Evolutionary conservation across 2,113 vertebrate species (phyloP).

Genomic region (Chaetodon auriga): DNA sequence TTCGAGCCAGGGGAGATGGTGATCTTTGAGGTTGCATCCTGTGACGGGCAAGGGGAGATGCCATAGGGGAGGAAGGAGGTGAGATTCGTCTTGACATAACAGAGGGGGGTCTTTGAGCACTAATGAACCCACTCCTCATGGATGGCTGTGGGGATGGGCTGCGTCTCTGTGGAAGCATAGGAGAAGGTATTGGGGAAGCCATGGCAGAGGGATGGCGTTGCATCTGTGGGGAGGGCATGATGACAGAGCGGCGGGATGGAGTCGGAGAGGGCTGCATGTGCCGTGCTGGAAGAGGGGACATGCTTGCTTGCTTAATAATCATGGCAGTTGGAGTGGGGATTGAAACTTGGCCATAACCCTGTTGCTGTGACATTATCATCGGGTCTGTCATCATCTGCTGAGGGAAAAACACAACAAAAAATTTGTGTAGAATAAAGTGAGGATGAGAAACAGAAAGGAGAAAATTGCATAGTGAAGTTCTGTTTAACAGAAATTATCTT

Average conservation of each 20-base stretch:
- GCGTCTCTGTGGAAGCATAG: conserved; percentile 61
- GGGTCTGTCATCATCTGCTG: conserved; percentile 69
- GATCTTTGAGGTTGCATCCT: conserved; percentile 77
- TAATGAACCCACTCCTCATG: conserved; percentile 62
- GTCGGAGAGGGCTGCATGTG: conserved; percentile 70
- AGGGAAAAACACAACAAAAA: conserved; percentile 13
- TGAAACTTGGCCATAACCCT: conserved; percentile 60
- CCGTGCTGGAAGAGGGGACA: conserved; percentile 60
- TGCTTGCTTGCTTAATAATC: conserved; percentile 82
- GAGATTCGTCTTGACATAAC: conserved; percentile 72
- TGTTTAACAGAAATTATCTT: background rate
- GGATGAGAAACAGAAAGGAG: background rate
- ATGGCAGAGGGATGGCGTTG: conserved; percentile 65
- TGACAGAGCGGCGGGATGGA: conserved; percentile 76
- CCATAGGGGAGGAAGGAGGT: conserved; percentile 59
- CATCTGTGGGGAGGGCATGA: conserved; percentile 73
- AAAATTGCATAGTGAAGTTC: background rate
- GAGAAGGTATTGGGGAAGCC: conserved; percentile 68
- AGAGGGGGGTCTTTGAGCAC: conserved; percentile 80
- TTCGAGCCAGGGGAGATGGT: conserved; percentile 48
- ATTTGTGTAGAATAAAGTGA: background rate
- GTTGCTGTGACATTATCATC: conserved; percentile 70
- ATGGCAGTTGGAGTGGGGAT: conserved; percentile 81
- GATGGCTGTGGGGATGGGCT: conserved; percentile 78
- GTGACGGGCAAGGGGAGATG: conserved; percentile 55